Conservation (phyloP, 2,113 vertebrate genomes). For the Echinops telfairi region DNA sequence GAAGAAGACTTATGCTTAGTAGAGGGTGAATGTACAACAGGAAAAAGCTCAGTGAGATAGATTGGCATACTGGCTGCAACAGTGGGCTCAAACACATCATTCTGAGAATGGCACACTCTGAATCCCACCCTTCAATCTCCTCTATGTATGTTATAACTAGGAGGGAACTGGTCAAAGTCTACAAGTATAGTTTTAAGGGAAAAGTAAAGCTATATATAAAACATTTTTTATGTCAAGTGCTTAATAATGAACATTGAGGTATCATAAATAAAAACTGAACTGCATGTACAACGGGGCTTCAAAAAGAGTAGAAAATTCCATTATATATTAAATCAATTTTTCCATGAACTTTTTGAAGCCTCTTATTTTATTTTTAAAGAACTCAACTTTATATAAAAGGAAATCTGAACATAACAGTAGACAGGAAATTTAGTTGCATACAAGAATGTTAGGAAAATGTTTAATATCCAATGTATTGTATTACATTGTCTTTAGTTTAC, state of each 20-base stretch:
- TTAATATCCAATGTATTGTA: not conserved
- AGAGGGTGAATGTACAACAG: too few species aligned
- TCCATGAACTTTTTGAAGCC: too few species aligned
- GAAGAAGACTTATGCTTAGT: too few species aligned
- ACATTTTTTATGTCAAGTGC: constrained; percentile 28
- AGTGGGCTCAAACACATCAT: too few species aligned
- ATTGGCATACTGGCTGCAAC: too few species aligned
- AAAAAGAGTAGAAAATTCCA: too few species aligned
- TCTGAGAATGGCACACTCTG: too few species aligned
- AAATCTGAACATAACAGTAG: constrained; percentile 17
- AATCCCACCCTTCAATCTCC: too few species aligned
- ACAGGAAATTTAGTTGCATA: constrained; percentile 6
- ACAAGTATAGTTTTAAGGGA: constrained; percentile 1
- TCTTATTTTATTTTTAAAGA: constrained; percentile 23
- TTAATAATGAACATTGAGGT: constrained; percentile 29
- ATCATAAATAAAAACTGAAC: not conserved
- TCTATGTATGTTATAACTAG: constrained; percentile 1
- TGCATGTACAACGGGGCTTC: too few species aligned
- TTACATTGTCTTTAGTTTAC: constrained; percentile 8
- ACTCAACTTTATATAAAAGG: constrained; percentile 39
- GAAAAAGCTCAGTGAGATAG: too few species aligned
- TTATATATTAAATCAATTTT: too few species aligned
- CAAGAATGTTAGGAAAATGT: constrained; percentile 48
- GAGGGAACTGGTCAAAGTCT: constrained; percentile 1
- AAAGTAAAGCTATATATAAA: constrained; percentile 51